phyloP scores from a whole-genome alignment of 2,797 vertebrate genomes.

The Intellagama lesueurii region DNA sequence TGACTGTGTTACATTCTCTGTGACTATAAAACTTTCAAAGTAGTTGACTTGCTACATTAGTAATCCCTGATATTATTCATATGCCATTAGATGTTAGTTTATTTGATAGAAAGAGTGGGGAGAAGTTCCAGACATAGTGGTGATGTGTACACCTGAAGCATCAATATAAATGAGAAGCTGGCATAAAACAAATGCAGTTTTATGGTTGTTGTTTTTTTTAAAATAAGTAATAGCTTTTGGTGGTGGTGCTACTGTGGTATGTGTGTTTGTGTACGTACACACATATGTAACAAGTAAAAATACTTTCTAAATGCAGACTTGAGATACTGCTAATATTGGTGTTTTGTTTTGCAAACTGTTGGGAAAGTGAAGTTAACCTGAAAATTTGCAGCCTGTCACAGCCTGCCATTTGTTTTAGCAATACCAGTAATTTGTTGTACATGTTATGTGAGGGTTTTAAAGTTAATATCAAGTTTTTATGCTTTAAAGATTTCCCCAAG shows the following conservation, averaged over 20 bases:
- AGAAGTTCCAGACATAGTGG: background rate
- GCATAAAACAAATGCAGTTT: background rate
- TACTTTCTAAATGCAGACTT: background rate
- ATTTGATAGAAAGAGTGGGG: slow-evolving; percentile 10
- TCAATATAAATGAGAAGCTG: background rate
- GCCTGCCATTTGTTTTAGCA: slow-evolving; percentile 7
- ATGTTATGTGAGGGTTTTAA: background rate
- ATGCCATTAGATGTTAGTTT: background rate
- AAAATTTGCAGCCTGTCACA: background rate
- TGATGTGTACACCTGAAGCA: background rate
- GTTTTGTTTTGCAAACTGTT: background rate
- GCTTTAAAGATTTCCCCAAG: slow-evolving; percentile 37
- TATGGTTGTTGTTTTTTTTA: background rate
- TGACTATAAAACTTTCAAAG: slow-evolving; percentile 22
- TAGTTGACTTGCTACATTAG: slow-evolving; percentile 9
- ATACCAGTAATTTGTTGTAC: background rate
- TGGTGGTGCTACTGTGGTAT: background rate
- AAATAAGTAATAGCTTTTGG: background rate
- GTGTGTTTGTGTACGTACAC: background rate
- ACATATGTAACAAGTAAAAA: background rate
- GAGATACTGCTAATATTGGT: background rate
- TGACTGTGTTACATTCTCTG: background rate
- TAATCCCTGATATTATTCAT: slow-evolving; percentile 18
- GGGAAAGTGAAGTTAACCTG: background rate
- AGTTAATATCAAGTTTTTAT: background rate